Base-by-base conservation (phyloP, 2,888 invertebrate genomes). In the Beris morrisii region DNA sequence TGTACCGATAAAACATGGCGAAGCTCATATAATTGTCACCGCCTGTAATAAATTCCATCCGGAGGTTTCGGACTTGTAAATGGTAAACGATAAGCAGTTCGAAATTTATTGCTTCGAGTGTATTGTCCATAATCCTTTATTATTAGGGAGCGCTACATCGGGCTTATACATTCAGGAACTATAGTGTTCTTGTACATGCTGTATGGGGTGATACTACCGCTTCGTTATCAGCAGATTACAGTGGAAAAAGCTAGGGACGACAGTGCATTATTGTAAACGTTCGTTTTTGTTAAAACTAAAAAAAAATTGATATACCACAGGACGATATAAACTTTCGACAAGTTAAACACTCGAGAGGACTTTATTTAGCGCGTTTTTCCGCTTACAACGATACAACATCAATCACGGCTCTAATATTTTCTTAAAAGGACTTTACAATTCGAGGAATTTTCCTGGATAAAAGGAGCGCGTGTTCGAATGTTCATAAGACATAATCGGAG, bases 271-370 rank as follows among this genome's bases (percentile, higher is more conserved):
- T 58, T 58, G 28, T 46, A 30, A 22, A 28, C 30, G 30, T 58
- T 12, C 9, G 28, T 46, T 46, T 46, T 28, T 58, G 58, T 58
- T 45, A 6, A 12, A 38, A 11, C 32, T 15, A n/a, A 58, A 44
- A 22, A 22, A 22, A 58, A 58, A 58, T 58, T 58, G 56, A 5
- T 58, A 45, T 22, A 45, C 32, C 48, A 48, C 50, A 31, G 15
- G 32, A 59, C 31, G 50, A 59, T 48, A 59, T 59, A 48, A 59
- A 59, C 48, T 38, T 31, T 48, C 59, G 32, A 50, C 46, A 48
- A 59, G 48, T 59, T 59, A 59, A 50, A 50, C 50, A 59, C 32
- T 59, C 46, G 58, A 58, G 30, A 48, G 31, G 59, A 48, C 48
- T 59, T 46, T 59, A 32, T 50, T 58, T 30, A 59, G 59, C 13